These are phyloP conservation scores for Petrophora chlorosata DNA, from an alignment of 2,888 invertebrate species.

Conservation along the genomic window DNA sequence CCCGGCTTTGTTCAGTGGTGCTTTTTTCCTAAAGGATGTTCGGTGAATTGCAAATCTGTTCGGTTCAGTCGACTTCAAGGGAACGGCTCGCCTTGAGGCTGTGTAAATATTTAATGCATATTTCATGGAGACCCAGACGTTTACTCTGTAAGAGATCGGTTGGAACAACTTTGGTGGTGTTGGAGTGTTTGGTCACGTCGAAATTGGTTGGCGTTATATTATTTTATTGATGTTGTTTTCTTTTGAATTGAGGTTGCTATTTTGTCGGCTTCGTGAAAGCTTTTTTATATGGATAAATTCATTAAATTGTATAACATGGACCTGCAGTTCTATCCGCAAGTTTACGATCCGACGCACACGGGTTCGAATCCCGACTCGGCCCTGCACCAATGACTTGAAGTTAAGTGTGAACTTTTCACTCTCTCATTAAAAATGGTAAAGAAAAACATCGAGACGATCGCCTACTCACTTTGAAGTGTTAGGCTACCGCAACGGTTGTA, in stretches of 20 bases:
- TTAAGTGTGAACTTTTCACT: too few relatives aligned
- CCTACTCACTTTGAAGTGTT: too few relatives aligned
- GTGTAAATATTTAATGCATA: constrained; percentile 82
- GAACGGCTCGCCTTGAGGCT: constrained; percentile 66
- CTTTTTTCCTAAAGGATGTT: constrained; percentile 76
- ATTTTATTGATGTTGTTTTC: background rate
- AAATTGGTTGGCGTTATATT: constrained; percentile 9
- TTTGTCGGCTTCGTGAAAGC: too few relatives aligned
- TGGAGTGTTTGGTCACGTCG: constrained; percentile 39
- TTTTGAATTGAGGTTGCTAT: background rate
- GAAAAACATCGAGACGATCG: too few relatives aligned
- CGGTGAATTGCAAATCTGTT: constrained; percentile 80
- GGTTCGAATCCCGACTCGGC: too few relatives aligned
- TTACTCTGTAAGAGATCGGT: constrained; percentile 74
- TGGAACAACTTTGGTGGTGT: constrained; percentile 62
- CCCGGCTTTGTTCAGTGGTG: constrained; percentile 64
- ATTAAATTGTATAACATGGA: too few relatives aligned
- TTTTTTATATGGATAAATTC: too few relatives aligned
- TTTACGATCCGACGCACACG: too few relatives aligned
- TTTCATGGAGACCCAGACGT: constrained; percentile 73
- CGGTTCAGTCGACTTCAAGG: constrained; percentile 75
- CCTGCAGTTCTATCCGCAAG: too few relatives aligned
- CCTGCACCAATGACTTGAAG: too few relatives aligned
- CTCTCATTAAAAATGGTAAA: too few relatives aligned
- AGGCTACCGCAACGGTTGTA: too few relatives aligned